Base-by-base conservation (phyloP, 1,140 invertebrate genomes). In the Danaus plexippus region DNA sequence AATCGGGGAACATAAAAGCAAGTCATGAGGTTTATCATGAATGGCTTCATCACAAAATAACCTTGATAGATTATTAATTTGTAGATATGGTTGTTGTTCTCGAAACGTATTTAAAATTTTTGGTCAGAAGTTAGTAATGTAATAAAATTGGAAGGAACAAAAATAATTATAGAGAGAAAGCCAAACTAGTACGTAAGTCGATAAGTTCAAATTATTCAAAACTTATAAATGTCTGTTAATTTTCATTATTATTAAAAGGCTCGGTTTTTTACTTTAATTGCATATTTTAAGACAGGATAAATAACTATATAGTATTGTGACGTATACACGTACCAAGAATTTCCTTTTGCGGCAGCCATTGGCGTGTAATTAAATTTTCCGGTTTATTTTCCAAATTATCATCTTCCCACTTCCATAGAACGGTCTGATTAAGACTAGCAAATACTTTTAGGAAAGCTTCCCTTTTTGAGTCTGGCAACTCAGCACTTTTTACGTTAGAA, bases 261-360 rank as follows among this genome's bases (percentile, higher is more conserved):
- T 15, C 15, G 15, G 15, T 15, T 1, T 15, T 15, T 4, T 32
- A 8, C 22, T 32, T 32, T 4, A 32, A 32, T 32, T 32, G 22
- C 18, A 32, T 32, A 4, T 15, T 32, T 32, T 32, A 32, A 32
- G 22, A 32, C 22, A 32, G 22, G 22, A 3, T 32, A 32, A 32
- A 32, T 6, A 32, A 32, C 1, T 32, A 32, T 7, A 6, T 32
- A 32, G 5, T 7, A 32, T 32, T 6, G 22, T 32, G 22, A 32
- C 5, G 12, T 15, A 15, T 15, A 43, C 43, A 54, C 68, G 81
- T 70, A 92, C 91, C 89, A 55, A 93, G 75, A 62, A 93, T 85
- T 68, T 92, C 92, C 56, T 89, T 90, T 67, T 94, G 92, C 0
- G 92, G 92, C 3, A 93, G 73, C 92, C 93, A 94, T 52, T 90